phyloP scores from a whole-genome alignment of 2,888 invertebrate genomes.

The Sesamia inferens region DNA sequence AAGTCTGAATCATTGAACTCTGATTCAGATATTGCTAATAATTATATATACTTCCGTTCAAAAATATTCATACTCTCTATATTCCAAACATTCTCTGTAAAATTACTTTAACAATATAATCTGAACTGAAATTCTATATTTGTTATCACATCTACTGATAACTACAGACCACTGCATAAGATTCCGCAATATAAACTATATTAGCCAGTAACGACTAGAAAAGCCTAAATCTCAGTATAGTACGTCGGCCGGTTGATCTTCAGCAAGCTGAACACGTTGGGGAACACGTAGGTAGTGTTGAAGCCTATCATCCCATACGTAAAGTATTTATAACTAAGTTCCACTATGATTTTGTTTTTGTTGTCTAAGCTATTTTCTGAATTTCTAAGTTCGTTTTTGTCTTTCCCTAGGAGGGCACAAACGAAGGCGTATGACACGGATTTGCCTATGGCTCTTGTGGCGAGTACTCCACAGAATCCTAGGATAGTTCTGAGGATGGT shows the following conservation, averaged over 20 bases:
- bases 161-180: neutral
- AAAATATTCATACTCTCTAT: neutral
- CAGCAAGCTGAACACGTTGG: constrained; percentile 93
- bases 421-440: constrained; percentile 92
- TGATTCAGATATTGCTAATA: constrained; percentile 7
- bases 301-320: constrained; percentile 95
- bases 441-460: constrained; percentile 92
- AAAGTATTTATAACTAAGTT: constrained; percentile 95
- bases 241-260: constrained; percentile 95
- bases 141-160: no score
- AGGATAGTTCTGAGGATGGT: constrained; percentile 92
- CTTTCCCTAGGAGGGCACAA: constrained; percentile 92
- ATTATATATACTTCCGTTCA: neutral
- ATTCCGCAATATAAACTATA: constrained; percentile 21
- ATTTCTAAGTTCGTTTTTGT: constrained; percentile 91
- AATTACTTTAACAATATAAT: constrained; percentile 3
- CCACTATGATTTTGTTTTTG: constrained; percentile 93
- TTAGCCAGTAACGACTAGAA: constrained; percentile 49
- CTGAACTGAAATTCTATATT: neutral
- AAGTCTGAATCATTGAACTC: neutral
- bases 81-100: neutral
- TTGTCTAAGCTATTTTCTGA: constrained; percentile 92
- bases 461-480: constrained; percentile 93
- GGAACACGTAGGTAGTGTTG: constrained; percentile 93
- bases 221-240: constrained; percentile 94